phyloP scores from a whole-genome alignment of 2,113 vertebrate species.

The Osmerus mordax region DNA sequence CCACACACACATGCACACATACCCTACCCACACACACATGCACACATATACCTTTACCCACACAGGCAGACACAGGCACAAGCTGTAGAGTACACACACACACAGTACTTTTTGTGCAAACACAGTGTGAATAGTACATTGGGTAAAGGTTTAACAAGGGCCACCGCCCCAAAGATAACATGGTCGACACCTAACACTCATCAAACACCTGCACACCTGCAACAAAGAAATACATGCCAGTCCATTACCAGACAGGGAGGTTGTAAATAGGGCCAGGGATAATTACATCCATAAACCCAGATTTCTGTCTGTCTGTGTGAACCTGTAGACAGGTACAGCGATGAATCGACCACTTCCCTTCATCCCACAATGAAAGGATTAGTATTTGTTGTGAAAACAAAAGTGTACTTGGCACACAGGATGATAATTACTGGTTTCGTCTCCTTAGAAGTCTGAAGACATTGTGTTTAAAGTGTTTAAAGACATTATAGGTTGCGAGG shows the following conservation, averaged over 20 bases:
- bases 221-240: slow-evolving; percentile 1
- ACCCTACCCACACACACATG: neutral
- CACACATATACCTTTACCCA: neutral
- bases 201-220: slow-evolving; percentile 14
- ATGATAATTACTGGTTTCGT: slow-evolving; percentile 17
- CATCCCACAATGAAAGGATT: slow-evolving; percentile 10
- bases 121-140: too few relatives aligned
- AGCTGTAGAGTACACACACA: neutral
- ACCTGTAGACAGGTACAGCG: neutral
- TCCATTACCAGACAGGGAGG: slow-evolving; percentile 6
- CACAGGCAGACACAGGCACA: slow-evolving; percentile 13
- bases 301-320: neutral
- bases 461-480: too few relatives aligned
- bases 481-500: too few relatives aligned
- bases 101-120: neutral
- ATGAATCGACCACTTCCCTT: slow-evolving; percentile 5
- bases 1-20: too few relatives aligned
- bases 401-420: slow-evolving; percentile 15
- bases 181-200: neutral
- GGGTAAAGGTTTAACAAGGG: too few relatives aligned
- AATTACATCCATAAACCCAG: neutral
- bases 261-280: neutral
- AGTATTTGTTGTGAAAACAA: slow-evolving; percentile 17
- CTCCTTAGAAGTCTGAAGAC: neutral
- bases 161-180: too few relatives aligned